Evolutionary conservation across 2,797 vertebrate species (phyloP), one percentile per base, ranked within the genome.

Genomic region (Chaenodraco wilsoni): DNA sequence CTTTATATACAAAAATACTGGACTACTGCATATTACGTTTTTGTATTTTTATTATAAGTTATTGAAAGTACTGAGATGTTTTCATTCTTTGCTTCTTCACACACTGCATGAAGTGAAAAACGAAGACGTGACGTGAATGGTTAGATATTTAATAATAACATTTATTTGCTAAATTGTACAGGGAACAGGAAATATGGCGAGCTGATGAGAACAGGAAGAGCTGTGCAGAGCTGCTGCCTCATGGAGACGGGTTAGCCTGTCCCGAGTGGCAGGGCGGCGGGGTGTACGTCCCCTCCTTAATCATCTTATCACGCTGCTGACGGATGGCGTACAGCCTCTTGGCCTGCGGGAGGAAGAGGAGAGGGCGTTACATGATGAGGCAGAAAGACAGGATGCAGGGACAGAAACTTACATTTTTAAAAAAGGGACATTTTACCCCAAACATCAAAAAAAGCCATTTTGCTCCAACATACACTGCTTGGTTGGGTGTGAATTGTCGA

Each of bases 261-360:
- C 93, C 96, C 1, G 3, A 3, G 88, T 97, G 96, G 78, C 91
- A 76, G 19, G 89, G 7, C 0, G 97, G 96, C 0, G 91, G 92
- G 0, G 89, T 94, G 88, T 97, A 98, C 15, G 92, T 95, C 16
- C 96, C 97, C 59, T 96, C 95, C 85, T 97, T 97, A 5, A 96
- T 87, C 91, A 99, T 54, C 90, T 95, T 96, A 12, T 95, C 82
- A 19, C 92, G 93, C 92, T 98, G 97, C 56, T 80, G 54, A 19
- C 78, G 63, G 87, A 99, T 95, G 1, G 69, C 37, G 2, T 5
- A 0, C 74, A 97, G 59, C 31, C 97, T 90, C 23, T 46, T 0
- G 0, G 79, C 49, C 97, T 99, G 86, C 11, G 60, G 40, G 52
- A 79, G 49, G 63, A 69, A 27, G 43, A 76, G 17, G 55, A 50